Evolutionary conservation across 1,140 invertebrate genomes (phyloP).

Genomic region (Physella acuta): DNA sequence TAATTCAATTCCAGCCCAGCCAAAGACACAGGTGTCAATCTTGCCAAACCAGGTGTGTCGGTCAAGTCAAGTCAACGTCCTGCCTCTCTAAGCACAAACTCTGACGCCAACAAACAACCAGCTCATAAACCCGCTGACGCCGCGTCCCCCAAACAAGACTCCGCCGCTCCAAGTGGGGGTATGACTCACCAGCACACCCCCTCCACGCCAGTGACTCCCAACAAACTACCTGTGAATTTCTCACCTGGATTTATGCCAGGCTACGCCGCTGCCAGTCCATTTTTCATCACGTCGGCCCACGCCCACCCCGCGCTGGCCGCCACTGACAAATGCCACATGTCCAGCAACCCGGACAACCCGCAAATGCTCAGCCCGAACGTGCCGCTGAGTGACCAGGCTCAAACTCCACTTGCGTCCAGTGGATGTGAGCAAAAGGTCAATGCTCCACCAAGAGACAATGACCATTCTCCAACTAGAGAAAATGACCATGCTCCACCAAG

Average conservation of each 20-base stretch:
- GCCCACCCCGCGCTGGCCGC: neutral
- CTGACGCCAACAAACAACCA: too few species aligned
- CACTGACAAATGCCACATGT: neutral
- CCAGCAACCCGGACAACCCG: neutral
- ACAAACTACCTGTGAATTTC: too few species aligned
- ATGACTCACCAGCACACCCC: neutral
- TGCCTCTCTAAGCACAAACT: neutral
- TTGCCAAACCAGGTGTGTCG: neutral
- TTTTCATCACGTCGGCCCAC: neutral
- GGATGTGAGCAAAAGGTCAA: neutral
- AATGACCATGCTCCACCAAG: constrained; percentile 1
- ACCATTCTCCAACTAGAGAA: neutral
- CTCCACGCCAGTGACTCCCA: neutral
- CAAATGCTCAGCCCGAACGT: neutral
- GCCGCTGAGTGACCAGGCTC: neutral
- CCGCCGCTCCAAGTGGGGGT: too few species aligned
- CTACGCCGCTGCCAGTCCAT: neutral
- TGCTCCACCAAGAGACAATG: neutral
- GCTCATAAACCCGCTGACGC: too few species aligned
- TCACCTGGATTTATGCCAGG: too few species aligned
- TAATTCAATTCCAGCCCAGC: neutral
- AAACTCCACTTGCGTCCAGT: neutral
- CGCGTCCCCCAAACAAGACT: too few species aligned
- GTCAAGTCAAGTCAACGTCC: neutral
- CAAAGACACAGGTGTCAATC: neutral